These are phyloP conservation scores for Hozukius guyotensis DNA, from an alignment of 2,797 vertebrate genomes.

Conservation along the genomic window DNA sequence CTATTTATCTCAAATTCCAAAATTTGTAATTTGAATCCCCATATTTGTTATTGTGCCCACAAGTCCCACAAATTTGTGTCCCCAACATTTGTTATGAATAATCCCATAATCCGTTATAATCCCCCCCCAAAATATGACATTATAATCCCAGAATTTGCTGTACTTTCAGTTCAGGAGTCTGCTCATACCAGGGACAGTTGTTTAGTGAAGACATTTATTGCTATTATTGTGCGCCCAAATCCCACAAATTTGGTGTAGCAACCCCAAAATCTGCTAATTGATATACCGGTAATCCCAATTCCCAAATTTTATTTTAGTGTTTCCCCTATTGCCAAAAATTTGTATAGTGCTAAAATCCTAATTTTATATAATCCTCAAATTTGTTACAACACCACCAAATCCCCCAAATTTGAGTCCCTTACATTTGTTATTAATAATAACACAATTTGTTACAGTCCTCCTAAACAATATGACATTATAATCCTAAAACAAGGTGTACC, in stretches of 20 bases:
- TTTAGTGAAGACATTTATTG: background rate
- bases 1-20: too few species aligned
- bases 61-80: too few species aligned
- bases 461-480: background rate
- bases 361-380: background rate
- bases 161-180: background rate
- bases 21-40: too few species aligned
- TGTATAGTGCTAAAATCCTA: background rate
- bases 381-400: background rate
- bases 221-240: rapidly evolving
- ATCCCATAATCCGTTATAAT: rapidly evolving
- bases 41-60: too few species aligned
- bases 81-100: too few species aligned
- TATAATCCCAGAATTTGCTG: too few species aligned
- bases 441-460: background rate
- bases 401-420: too few species aligned
- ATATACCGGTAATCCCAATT: background rate
- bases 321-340: background rate
- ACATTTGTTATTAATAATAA: background rate
- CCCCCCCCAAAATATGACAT: too few species aligned
- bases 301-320: background rate
- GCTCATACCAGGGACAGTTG: background rate
- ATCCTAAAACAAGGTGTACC: background rate
- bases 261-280: background rate
- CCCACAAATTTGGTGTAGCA: background rate